Percentiles rank a stretch among this genome's conserved stretches.
Evolutionary conservation across 1,140 invertebrate species (phyloP).

Genomic region (Mamestra configurata): DNA sequence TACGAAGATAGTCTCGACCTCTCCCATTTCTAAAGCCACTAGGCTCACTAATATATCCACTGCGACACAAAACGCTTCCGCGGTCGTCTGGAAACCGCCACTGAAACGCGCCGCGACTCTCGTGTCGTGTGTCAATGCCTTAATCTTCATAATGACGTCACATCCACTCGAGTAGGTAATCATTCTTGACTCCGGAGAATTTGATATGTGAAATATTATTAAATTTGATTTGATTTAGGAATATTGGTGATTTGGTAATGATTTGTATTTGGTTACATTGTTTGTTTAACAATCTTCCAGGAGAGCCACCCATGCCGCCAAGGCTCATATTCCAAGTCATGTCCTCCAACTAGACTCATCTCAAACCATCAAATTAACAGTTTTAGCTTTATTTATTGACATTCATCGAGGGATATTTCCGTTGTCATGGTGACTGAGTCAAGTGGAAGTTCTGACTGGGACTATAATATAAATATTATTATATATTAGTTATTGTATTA

Average conservation of each 20-base stretch:
- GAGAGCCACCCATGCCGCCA: too few species aligned
- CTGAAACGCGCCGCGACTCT: background rate
- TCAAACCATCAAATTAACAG: too few species aligned
- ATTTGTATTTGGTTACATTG: background rate
- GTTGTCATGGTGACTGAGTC: too few species aligned
- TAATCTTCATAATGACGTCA: slow-evolving; percentile 39
- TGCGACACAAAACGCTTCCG: slow-evolving; percentile 28
- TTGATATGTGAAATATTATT: background rate
- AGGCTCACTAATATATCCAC: slow-evolving; percentile 28
- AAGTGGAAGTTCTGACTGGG: too few species aligned
- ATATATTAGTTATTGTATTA: too few species aligned
- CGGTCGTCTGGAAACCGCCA: background rate
- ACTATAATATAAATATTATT: too few species aligned
- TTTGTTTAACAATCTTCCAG: too few species aligned
- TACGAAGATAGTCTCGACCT: background rate
- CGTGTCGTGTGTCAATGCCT: slow-evolving; percentile 16
- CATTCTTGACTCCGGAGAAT: slow-evolving; percentile 12
- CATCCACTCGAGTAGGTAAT: slow-evolving; percentile 3
- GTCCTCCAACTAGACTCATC: too few species aligned
- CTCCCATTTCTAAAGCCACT: slow-evolving; percentile 22
- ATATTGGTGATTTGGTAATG: background rate
- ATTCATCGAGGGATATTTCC: too few species aligned
- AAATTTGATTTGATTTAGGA: background rate
- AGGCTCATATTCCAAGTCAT: too few species aligned
- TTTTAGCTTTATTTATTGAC: too few species aligned